Percentiles rank a stretch among this genome's conserved stretches.
phyloP scores from a whole-genome alignment of 2,113 vertebrate species.

The Tenebrosternarchus preto region DNA sequence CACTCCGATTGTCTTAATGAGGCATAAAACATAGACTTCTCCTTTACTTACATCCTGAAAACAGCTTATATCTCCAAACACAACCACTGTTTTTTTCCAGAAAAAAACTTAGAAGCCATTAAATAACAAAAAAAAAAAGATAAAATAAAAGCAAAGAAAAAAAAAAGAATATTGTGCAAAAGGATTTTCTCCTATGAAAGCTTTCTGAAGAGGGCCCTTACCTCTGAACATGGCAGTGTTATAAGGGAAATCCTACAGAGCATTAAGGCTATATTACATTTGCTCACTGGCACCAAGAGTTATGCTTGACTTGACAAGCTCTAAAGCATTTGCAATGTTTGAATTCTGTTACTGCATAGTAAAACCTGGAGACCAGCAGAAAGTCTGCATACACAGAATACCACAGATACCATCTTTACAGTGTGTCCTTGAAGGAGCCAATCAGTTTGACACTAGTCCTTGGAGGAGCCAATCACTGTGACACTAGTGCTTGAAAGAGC shows the following conservation, averaged over 20 bases:
- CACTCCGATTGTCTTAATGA: slow-evolving; percentile 29
- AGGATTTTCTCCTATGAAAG: neutral
- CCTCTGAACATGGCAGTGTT: neutral
- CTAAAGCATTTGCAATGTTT: neutral
- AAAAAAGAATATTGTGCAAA: neutral
- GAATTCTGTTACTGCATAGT: slow-evolving; percentile 22
- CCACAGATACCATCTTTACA: too few relatives aligned
- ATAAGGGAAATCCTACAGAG: neutral
- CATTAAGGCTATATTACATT: neutral
- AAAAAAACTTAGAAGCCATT: neutral
- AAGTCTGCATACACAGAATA: too few relatives aligned
- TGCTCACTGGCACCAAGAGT: neutral
- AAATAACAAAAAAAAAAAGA: slow-evolving; percentile 11
- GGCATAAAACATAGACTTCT: neutral
- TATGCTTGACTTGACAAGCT: neutral
- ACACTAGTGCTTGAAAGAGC: too few relatives aligned
- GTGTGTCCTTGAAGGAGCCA: too few relatives aligned
- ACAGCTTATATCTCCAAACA: neutral
- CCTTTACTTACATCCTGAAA: neutral
- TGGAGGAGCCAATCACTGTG: too few relatives aligned
- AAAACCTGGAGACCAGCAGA: neutral
- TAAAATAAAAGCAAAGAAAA: slow-evolving; percentile 4
- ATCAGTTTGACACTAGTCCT: too few relatives aligned
- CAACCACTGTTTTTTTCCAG: neutral
- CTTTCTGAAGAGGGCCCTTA: neutral